Evolutionary conservation across 2,888 invertebrate species (phyloP).

Genomic region (Tricholauxania praeusta): DNA sequence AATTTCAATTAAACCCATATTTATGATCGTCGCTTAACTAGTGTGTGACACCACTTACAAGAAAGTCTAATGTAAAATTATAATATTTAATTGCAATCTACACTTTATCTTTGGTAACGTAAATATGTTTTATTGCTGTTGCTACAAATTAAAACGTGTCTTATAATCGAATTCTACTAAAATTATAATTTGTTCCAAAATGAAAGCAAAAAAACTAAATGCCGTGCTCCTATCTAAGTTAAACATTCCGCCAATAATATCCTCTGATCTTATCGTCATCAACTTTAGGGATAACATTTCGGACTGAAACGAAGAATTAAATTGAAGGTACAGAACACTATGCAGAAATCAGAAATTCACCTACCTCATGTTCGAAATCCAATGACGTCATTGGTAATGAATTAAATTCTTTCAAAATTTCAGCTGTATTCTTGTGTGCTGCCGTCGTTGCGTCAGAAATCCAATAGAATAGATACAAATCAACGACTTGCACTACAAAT

Average conservation of each 20-base stretch:
- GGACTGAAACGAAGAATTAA: neutral
- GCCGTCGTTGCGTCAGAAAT: neutral
- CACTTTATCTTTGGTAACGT: no score
- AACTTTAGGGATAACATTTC: neutral
- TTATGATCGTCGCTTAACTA: no score
- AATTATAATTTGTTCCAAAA: constrained; percentile 2
- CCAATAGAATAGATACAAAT: constrained; percentile 1
- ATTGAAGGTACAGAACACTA: no score
- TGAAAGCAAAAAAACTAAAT: neutral
- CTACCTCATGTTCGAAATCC: no score
- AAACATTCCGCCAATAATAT: neutral
- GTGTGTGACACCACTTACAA: no score
- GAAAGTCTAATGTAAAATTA: no score
- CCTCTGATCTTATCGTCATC: neutral
- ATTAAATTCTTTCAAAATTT: no score
- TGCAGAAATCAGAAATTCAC: no score
- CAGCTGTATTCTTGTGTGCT: neutral
- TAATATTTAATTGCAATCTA: no score
- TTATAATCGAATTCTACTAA: neutral
- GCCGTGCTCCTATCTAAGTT: neutral
- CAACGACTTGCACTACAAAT: neutral
- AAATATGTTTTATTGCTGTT: no score
- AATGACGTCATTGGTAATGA: no score
- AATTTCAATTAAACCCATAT: no score
- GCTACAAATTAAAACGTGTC: neutral